Base-by-base conservation (phyloP, 2,113 vertebrate genomes). In the Catharus minimus region DNA sequence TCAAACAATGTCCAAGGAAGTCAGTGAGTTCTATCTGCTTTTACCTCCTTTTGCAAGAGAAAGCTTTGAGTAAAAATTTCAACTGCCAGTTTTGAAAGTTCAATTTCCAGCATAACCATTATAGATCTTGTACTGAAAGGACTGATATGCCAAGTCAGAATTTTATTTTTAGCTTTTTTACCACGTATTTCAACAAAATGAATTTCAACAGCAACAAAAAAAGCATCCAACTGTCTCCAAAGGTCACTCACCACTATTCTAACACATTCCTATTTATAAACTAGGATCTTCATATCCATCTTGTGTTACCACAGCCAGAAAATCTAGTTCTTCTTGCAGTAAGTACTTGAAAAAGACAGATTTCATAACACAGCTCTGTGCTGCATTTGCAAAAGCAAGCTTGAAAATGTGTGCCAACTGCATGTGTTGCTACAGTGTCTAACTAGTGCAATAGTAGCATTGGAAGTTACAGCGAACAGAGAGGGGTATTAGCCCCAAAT, bases 261-360 rank as follows among this genome's bases (percentile, higher is more conserved):
- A 95, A 95, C 82, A 86, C 79, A 91, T 86, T 95, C 80, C 93
- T 94, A 95, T 95, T 95, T 96, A 94, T 95, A 95, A 95, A 91
- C 86, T 86, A 14, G 3, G 68, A 93, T 83, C 76, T 93, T 81
- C 76, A 67, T 86, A 94, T n/a, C 83, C 89, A 81, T 88, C 93
- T 93, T 94, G 69, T 65, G 73, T 91, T 95, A 95, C 76, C 65
- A 75, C 46, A 65, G 73, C 23, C 90, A 92, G 80, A 92, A 92
- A 95, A 90, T 50, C 46, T 46, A 88, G 74, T n/a, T 76, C 80
- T 72, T 74, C 76, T 58, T 11, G 5, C 39, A 65, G 5, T 46
- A 90, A 64, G 46, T 52, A 68, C 46, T 88, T 76, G 13, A 80
- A 80, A 86, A 94, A 87, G 43, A 85, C 32, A 77, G 33, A 81